Base-by-base conservation (phyloP, 2,888 invertebrate genomes). In the Nomada fucata region DNA sequence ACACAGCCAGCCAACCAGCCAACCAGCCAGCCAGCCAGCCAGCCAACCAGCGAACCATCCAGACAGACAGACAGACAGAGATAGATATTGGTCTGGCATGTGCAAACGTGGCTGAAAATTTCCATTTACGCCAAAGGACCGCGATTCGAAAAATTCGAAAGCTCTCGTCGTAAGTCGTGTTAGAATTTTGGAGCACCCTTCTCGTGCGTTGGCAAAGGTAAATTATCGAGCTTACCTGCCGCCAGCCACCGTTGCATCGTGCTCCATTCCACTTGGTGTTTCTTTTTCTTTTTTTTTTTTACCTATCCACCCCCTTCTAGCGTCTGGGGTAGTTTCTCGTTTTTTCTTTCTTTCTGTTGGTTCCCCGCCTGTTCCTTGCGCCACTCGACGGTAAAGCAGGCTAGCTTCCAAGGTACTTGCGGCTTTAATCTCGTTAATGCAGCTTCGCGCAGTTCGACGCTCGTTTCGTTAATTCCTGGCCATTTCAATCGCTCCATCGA, bases 401-500 rank as follows among this genome's bases (percentile, higher is more conserved):
- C 52, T 50, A 29, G 57, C 57, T 65, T 52, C 50, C 59, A 26
- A 26, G 72, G 68, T 79, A 85, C 83, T 86, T 83, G 83, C 63
- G 73, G 71, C 64, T 85, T 85, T 86, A 85, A 86, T 86, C 86
- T 73, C 77, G 83, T 86, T 86, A 86, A 86, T 86, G 79, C 77
- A 78, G 76, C 69, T 75, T 60, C 69, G 72, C 72, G 67, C 44
- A 70, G 76, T 80, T 81, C 59, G 85, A n/a, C 57, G 68, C 75
- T 68, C 78, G 85, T 85, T 85, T 79, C 76, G 74, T 79, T 85
- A 85, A 85, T 82, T 82, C 85, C 82, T 65, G 55, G 70, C 59
- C 76, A 63, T 85, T 85, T 82, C 82, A 74, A 79, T 79, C 79
- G 85, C 11, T 44, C 85, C 78, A 79, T 82, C 76, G 76, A 53